Evolutionary conservation across 2,113 vertebrate species (phyloP).

Genomic region (Lipotes vexillifer): DNA sequence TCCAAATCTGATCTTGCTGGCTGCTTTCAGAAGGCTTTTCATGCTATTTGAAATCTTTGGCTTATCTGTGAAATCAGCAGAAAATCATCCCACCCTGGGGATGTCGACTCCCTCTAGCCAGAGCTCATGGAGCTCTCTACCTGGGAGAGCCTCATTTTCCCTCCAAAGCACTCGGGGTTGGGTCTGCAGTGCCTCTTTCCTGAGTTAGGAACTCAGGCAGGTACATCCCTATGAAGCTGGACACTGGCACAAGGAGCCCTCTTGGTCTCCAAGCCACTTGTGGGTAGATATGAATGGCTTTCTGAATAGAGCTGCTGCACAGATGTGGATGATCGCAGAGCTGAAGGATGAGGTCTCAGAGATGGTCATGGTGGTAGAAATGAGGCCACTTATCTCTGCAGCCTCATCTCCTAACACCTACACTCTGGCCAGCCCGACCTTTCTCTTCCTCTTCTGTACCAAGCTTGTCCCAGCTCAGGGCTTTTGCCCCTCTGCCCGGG

Average conservation of each 20-base stretch:
- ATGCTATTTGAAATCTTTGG: not conserved
- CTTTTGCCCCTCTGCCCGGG: not conserved
- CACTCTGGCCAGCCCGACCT: not conserved
- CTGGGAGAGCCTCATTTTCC: not conserved
- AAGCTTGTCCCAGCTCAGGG: not conserved
- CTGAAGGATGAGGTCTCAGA: not conserved
- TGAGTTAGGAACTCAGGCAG: not conserved
- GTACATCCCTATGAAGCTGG: not conserved
- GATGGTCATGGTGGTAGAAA: not conserved
- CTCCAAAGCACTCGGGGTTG: not conserved
- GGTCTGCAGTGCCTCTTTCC: too few relatives aligned
- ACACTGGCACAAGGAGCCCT: too few relatives aligned
- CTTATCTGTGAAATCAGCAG: constrained; percentile 27
- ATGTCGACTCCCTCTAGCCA: not conserved
- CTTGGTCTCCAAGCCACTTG: not conserved
- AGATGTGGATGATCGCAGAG: not conserved
- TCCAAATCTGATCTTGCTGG: not conserved
- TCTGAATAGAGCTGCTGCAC: not conserved
- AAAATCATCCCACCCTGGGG: not conserved
- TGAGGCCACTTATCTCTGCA: not conserved
- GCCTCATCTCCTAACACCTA: not conserved
- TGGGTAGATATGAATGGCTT: not conserved
- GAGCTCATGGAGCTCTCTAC: not conserved
- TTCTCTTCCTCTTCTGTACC: not conserved
- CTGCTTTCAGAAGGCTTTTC: not conserved